A percentile compares a stretch with the other conserved stretches of the same genome.
Conservation (phyloP, 2,113 vertebrate species). For the Struthidea cinerea region DNA sequence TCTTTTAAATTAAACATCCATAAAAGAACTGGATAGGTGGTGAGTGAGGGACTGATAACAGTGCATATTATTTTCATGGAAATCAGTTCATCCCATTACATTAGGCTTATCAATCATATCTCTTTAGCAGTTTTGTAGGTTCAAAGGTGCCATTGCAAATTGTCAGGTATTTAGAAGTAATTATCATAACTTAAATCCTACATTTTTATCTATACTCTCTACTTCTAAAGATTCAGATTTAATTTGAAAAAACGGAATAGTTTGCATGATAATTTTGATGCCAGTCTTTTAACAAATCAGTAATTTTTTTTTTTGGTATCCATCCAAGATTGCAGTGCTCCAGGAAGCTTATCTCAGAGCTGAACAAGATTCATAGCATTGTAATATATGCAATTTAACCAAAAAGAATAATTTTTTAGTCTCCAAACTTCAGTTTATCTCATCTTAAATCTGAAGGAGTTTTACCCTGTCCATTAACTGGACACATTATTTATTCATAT, state of each 20-base stretch:
- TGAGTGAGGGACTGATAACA: neutral
- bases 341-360: neutral
- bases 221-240: neutral
- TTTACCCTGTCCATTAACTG: neutral
- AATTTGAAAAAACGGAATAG: neutral
- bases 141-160: neutral
- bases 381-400: neutral
- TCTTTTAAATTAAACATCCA: neutral
- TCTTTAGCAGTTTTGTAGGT: neutral
- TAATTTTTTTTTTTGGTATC: neutral
- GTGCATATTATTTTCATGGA: neutral
- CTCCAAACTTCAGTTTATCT: neutral
- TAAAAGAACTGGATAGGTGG: neutral
- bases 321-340: neutral
- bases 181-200: neutral
- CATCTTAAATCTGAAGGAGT: neutral
- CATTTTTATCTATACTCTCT: neutral
- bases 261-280: neutral
- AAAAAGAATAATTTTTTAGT: neutral
- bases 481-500: neutral
- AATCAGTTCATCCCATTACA: neutral
- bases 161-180: neutral
- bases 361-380: neutral
- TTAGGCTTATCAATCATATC: neutral
- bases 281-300: neutral